Evolutionary conservation across 2,888 invertebrate species (phyloP).

Genomic region (Lysandra bellargus): DNA sequence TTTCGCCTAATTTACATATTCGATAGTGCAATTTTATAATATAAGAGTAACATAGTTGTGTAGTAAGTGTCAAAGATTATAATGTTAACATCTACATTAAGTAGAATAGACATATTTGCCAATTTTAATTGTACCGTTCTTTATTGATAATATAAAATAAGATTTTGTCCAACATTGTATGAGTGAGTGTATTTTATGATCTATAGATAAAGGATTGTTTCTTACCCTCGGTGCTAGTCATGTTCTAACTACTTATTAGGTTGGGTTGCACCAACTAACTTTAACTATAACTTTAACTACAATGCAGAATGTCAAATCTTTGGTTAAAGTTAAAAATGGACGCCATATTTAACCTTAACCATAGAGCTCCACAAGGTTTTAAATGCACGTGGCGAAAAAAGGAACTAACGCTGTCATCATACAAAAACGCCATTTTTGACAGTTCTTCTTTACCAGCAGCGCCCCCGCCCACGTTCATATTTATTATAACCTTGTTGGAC

Average conservation of each 20-base stretch:
- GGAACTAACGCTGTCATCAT: too few species aligned
- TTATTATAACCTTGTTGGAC: too few species aligned
- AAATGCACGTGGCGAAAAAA: too few species aligned
- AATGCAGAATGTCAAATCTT: too few species aligned
- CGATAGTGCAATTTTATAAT: constrained; percentile 10
- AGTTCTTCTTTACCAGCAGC: too few species aligned
- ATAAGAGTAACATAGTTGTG: constrained; percentile 20
- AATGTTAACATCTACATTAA: not conserved
- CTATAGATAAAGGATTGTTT: constrained; percentile 31
- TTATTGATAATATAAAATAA: constrained; percentile 8
- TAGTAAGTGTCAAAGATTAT: constrained; percentile 28
- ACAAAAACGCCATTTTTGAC: too few species aligned
- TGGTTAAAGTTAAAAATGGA: too few species aligned
- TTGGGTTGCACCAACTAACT: too few species aligned
- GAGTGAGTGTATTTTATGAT: constrained; percentile 18
- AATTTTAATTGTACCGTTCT: constrained; percentile 22
- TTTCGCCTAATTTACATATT: constrained; percentile 26
- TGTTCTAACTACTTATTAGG: constrained; percentile 35
- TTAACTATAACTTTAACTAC: too few species aligned
- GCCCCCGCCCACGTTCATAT: too few species aligned
- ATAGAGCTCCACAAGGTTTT: too few species aligned
- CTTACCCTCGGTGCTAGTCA: constrained; percentile 53
- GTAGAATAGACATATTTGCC: constrained; percentile 15
- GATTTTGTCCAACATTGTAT: constrained; percentile 26
- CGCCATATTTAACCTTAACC: too few species aligned